Evolutionary conservation across 2,888 invertebrate species (phyloP), one percentile per base, ranked within the genome.

Genomic region (Aproaerema taeniolella): DNA sequence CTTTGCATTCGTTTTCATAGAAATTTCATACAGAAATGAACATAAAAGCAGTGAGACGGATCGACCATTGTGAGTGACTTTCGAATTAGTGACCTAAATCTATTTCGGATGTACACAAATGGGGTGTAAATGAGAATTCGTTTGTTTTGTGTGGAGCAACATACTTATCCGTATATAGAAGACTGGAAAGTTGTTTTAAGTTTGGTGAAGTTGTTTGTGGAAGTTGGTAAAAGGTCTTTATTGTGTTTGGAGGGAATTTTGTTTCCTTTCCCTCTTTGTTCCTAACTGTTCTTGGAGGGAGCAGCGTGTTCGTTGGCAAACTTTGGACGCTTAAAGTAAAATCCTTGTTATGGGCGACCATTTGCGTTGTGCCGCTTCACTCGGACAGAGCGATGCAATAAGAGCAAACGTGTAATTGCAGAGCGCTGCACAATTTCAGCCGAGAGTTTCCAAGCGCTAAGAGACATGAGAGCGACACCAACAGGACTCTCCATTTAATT

Each of bases 181-280:
- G 39, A 35, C 39, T 44, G 26, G 38, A 17, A 45, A 43, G 41
- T 47, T 46, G 37, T 46, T 42, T 44, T 42, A 52, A 50, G 51
- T 52, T 47, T 43, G 42, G 42, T 45, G 39, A 42, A 53, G 46
- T 62, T 59, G 53, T 54, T 45, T 61, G 61, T 54, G 58, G 65
- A 68, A 69, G 63, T 71, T 69, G 42, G 53, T 52, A 57, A 64
- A 63, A 64, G 55, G 61, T 63, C 60, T 31, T 67, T 66, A 72
- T 67, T 70, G 61, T 61, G 67, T 73, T 73, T 63, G 58, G 48
- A 47, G 32, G 48, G 55, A 65, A 70, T 69, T 72, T 61, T 53
- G 60, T 68, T 71, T 63, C 60, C 57, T 60, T 61, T 58, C 61
- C 59, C 58, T 67, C 65, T 63, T 66, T 63, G 61, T 69, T 71